A percentile compares a stretch with the other conserved stretches of the same genome.
Evolutionary conservation across 1,140 invertebrate genomes (phyloP).

Genomic region (Melanaphis sacchari): DNA sequence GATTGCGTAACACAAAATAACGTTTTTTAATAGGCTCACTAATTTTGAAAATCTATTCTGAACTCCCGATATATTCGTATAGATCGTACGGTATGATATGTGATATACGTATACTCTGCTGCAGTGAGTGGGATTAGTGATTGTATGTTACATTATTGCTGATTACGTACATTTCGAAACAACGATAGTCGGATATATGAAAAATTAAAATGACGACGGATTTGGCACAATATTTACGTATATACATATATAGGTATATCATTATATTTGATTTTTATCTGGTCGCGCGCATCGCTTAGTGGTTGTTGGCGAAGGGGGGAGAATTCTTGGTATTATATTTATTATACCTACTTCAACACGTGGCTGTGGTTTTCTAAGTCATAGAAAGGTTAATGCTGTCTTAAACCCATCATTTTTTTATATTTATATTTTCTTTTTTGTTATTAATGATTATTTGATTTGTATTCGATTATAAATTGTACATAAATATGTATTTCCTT

Average conservation of each 20-base stretch:
- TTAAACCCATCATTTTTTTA: neutral
- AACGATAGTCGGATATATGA: neutral
- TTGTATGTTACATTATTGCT: neutral
- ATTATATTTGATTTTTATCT: neutral
- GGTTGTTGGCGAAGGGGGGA: neutral
- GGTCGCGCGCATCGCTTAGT: neutral
- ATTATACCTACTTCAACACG: neutral
- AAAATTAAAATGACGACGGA: neutral
- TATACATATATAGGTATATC: neutral
- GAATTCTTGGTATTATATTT: neutral
- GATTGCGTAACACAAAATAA: neutral
- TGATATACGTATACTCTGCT: neutral
- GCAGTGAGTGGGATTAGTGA: neutral
- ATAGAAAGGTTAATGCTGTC: neutral
- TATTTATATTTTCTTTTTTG: neutral
- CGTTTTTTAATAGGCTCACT: neutral
- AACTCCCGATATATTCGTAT: neutral
- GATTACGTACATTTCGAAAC: constrained; percentile 6
- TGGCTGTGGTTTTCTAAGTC: constrained; percentile 4
- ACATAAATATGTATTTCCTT: neutral
- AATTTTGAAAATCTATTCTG: neutral
- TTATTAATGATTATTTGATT: constrained; percentile 28
- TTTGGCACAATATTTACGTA: neutral
- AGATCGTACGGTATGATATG: neutral
- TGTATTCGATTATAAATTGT: neutral